These are phyloP conservation scores for Xenopus borealis DNA, from an alignment of 2,113 vertebrate species.

Conservation along the genomic window DNA sequence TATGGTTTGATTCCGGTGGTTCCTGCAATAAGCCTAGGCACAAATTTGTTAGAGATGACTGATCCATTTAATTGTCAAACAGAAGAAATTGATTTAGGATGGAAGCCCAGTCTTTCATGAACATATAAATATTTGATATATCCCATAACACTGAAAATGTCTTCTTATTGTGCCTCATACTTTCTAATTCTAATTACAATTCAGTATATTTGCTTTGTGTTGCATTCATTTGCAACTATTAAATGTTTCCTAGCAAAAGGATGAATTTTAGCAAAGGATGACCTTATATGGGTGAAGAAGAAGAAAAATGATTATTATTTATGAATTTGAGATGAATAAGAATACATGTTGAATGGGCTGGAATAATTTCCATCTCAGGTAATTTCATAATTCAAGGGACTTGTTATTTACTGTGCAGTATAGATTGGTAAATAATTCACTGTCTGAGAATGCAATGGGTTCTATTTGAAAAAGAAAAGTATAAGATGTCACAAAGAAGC, in stretches of 20 bases:
- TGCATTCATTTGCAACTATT: conserved; percentile 29
- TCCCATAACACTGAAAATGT: conserved; percentile 3
- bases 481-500: conserved; percentile 1
- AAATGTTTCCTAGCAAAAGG: not conserved
- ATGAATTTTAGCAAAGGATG: no score
- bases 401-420: conserved; percentile 68
- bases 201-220: conserved; percentile 4
- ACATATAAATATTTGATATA: not conserved
- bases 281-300: no score
- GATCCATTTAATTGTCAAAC: not conserved
- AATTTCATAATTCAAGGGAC: conserved; percentile 77
- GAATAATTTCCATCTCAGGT: conserved; percentile 63
- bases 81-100: conserved; percentile 4
- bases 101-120: not conserved
- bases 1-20: no score
- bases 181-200: conserved; percentile 22
- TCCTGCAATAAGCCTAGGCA: no score
- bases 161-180: conserved; percentile 4
- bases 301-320: no score
- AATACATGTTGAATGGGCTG: no score
- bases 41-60: no score
- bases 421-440: conserved; percentile 78
- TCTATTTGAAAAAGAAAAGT: conserved; percentile 21
- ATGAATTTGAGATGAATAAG: no score
- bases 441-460: conserved; percentile 57